A percentile compares a stretch with the other conserved stretches of the same genome.
These are phyloP conservation scores for Cyphomyrus plagiostoma DNA, from an alignment of 2,113 vertebrate genomes.

Conservation along the genomic window DNA sequence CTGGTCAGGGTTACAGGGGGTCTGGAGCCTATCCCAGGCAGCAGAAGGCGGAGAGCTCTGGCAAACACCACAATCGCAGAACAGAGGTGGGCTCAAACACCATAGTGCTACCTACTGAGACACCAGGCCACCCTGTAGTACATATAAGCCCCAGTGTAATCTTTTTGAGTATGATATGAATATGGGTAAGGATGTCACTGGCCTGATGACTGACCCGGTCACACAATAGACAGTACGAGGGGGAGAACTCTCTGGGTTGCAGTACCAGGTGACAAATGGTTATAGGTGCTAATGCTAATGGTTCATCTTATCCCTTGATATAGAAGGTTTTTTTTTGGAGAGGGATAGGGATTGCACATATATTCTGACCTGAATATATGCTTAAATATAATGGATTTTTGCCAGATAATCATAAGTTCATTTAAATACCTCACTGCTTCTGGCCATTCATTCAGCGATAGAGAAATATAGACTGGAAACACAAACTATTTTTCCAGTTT, in stretches of 20 bases:
- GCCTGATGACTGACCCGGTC: background rate
- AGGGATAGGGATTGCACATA: background rate
- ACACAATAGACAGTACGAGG: background rate
- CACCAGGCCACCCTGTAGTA: background rate
- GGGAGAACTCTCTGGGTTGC: background rate
- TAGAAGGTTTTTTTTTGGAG: background rate
- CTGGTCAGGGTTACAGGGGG: background rate
- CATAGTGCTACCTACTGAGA: background rate
- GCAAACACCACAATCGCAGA: background rate
- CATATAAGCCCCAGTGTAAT: background rate
- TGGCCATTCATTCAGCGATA: background rate
- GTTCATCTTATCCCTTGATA: background rate
- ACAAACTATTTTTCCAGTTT: background rate
- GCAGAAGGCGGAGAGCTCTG: background rate
- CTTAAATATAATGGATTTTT: background rate
- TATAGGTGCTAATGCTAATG: background rate
- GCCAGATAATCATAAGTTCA: background rate
- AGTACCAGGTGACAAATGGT: background rate
- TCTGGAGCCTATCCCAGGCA: background rate
- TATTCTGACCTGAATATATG: background rate
- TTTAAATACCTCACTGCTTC: background rate
- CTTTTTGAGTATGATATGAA: background rate
- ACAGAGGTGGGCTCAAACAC: background rate
- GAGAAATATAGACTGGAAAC: background rate
- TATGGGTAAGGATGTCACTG: background rate